phyloP scores from a whole-genome alignment of 2,888 invertebrate species.

The Leptopilina drosophilae region DNA sequence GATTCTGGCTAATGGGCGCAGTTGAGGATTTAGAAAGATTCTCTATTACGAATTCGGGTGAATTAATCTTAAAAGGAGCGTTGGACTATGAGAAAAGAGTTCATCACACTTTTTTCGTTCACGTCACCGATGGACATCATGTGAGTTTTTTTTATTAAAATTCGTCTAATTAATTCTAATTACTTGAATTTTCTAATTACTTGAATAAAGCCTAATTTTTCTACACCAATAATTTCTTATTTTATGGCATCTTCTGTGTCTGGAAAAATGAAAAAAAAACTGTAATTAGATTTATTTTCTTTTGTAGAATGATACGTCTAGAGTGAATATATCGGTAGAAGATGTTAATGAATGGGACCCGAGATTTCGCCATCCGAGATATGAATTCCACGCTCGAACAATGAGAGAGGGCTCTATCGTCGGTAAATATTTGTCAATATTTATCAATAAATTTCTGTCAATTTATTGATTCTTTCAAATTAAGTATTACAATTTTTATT shows the following conservation, averaged over 20 bases:
- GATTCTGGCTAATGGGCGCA: constrained; percentile 86
- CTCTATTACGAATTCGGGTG: constrained; percentile 87
- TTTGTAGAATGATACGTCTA: constrained; percentile 89
- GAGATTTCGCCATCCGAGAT: constrained; percentile 90
- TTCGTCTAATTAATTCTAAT: background rate
- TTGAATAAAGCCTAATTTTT: background rate
- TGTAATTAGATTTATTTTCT: background rate
- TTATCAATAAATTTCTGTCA: no score
- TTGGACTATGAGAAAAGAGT: constrained; percentile 88
- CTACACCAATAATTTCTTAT: background rate
- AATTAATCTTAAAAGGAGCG: constrained; percentile 85
- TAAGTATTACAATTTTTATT: no score
- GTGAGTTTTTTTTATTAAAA: no score
- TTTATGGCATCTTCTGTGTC: background rate
- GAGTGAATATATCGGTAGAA: constrained; percentile 87
- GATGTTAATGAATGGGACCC: constrained; percentile 97
- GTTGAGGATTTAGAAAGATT: constrained; percentile 86
- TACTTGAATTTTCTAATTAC: background rate
- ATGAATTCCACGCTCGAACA: constrained; percentile 83
- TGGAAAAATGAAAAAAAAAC: no score
- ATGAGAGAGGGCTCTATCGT: constrained; percentile 71
- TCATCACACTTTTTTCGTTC: constrained; percentile 87
- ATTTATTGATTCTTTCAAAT: background rate
- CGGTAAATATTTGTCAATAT: constrained; percentile 60
- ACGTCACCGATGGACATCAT: constrained; percentile 88